Evolutionary conservation across 2,797 vertebrate species (phyloP).

Genomic region (Molossus molossus): DNA sequence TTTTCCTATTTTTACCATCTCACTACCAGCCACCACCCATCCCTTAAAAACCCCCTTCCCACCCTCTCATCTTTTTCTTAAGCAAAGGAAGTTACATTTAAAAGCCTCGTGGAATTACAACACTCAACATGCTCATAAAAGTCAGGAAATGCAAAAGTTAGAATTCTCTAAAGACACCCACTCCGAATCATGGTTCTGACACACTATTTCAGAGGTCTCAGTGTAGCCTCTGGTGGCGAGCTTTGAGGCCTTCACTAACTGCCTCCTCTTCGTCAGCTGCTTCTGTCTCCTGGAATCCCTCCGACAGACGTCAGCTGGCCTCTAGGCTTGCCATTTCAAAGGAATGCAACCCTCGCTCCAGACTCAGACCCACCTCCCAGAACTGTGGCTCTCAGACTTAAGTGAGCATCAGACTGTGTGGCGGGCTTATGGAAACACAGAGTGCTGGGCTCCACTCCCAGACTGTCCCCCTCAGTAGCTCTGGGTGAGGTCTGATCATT

Average conservation of each 20-base stretch:
- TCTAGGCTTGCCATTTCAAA: not conserved
- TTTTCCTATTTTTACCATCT: constrained; percentile 54
- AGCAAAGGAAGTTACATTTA: constrained; percentile 75
- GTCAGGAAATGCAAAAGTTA: constrained; percentile 72
- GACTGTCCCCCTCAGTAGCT: not conserved
- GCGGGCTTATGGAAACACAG: not conserved
- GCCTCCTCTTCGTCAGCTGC: not conserved
- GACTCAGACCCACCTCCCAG: not conserved
- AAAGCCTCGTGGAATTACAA: constrained; percentile 71
- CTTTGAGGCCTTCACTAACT: not conserved
- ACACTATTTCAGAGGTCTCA: not conserved
- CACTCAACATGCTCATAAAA: constrained; percentile 66
- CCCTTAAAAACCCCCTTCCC: not conserved
- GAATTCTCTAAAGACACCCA: constrained; percentile 55
- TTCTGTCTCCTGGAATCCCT: not conserved
- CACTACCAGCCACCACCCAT: not conserved
- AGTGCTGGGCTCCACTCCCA: not conserved
- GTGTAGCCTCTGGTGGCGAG: not conserved
- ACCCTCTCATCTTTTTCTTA: constrained; percentile 64
- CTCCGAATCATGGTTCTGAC: not conserved
- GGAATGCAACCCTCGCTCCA: not conserved
- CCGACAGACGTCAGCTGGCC: not conserved
- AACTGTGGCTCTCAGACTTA: not conserved
- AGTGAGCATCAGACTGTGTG: not conserved
- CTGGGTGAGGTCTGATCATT: not conserved